These are phyloP conservation scores for Leptura quadrifasciata DNA, from an alignment of 2,888 invertebrate genomes.

Conservation along the genomic window DNA sequence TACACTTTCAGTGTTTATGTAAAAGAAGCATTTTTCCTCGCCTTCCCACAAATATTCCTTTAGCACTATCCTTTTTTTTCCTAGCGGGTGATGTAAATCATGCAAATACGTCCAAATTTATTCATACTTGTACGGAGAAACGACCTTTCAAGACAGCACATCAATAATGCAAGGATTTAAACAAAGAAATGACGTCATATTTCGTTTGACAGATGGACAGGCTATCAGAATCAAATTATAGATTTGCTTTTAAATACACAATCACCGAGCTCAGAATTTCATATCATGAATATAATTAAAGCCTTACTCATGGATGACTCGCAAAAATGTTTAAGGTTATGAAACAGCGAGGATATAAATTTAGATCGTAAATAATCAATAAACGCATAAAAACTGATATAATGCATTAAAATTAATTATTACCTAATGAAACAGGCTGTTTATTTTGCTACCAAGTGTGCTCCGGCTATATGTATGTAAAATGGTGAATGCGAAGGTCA, in stretches of 20 bases:
- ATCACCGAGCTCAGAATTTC: background rate
- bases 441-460: too few species aligned
- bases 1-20: too few species aligned
- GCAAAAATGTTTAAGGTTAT: background rate
- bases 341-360: background rate
- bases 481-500: slow-evolving; percentile 7
- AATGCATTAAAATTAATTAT: too few species aligned
- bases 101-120: background rate
- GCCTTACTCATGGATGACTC: background rate
- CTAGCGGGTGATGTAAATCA: background rate
- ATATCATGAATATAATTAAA: background rate
- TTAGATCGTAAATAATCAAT: background rate
- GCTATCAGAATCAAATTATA: background rate
- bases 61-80: too few species aligned
- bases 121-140: background rate
- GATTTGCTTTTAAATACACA: background rate
- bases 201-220: background rate
- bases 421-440: too few species aligned
- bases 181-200: slow-evolving; percentile 1
- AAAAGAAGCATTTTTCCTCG: too few species aligned
- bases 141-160: background rate
- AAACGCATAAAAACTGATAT: background rate
- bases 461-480: background rate
- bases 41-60: too few species aligned
- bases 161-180: background rate